Evolutionary conservation across 1,140 invertebrate genomes (phyloP).

Genomic region (Arion vulgaris): DNA sequence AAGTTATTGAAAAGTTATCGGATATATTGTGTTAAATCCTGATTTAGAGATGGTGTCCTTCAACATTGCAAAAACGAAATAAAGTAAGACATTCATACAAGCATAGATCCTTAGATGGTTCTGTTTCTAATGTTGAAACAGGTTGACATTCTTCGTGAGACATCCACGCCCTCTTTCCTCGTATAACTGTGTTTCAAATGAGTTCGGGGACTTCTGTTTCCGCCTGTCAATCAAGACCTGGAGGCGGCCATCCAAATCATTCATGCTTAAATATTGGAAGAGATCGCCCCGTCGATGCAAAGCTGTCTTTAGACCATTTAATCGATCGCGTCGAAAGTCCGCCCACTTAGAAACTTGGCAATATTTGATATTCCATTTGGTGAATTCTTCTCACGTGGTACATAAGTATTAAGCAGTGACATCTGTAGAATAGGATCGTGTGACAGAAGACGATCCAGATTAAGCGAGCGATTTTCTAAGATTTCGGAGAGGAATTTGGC

Average conservation of each 20-base stretch:
- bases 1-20: too few relatives aligned
- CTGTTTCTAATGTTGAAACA: background rate
- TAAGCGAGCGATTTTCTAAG: too few relatives aligned
- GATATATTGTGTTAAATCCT: too few relatives aligned
- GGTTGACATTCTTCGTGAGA: background rate
- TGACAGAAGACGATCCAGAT: too few relatives aligned
- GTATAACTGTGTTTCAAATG: background rate
- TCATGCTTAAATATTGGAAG: conserved; percentile 33
- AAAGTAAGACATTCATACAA: background rate
- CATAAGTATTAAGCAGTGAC: background rate
- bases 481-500: too few relatives aligned
- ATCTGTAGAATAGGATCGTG: background rate
- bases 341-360: background rate
- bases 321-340: conserved; percentile 24
- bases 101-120: background rate
- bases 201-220: background rate
- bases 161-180: conserved; percentile 16
- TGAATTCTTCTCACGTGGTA: background rate
- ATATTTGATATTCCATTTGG: background rate
- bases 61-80: background rate
- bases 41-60: too few relatives aligned
- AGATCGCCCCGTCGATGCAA: background rate
- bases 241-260: conserved; percentile 18
- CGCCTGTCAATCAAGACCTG: background rate
- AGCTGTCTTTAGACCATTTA: background rate